Percentiles rank a stretch among this genome's conserved stretches.
phyloP scores from a whole-genome alignment of 2,113 vertebrate genomes.

The Nothoprocta pentlandii region DNA sequence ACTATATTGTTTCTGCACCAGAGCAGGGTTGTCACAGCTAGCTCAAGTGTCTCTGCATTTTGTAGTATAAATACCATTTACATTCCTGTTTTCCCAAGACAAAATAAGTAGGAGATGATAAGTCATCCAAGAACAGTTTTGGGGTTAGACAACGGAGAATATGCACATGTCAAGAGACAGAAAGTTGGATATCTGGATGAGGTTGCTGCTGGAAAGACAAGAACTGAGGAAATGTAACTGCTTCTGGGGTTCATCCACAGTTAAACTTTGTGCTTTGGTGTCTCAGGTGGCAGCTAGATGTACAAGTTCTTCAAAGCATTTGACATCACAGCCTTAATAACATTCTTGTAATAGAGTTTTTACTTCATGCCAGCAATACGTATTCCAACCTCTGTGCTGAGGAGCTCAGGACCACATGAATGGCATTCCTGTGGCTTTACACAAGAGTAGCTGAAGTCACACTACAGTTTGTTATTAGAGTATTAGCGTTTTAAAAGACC shows the following conservation, averaged over 20 bases:
- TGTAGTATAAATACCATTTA: background rate
- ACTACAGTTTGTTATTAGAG: background rate
- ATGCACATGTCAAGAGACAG: rapidly evolving
- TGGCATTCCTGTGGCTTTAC: constrained; percentile 15
- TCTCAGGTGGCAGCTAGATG: background rate
- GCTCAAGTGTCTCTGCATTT: background rate
- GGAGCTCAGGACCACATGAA: background rate
- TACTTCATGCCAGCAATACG: background rate
- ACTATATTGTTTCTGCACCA: background rate
- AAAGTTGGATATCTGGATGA: background rate
- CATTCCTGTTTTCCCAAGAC: background rate
- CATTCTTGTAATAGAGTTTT: background rate
- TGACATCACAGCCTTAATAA: background rate
- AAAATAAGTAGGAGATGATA: background rate
- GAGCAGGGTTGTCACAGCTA: background rate
- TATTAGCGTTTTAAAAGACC: constrained; percentile 27
- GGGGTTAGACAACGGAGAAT: background rate
- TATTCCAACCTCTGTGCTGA: background rate
- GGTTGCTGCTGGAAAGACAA: background rate
- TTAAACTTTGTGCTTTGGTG: background rate
- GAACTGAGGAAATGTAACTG: background rate
- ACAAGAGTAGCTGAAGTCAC: background rate
- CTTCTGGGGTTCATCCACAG: background rate
- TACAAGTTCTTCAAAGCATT: background rate
- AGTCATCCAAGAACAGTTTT: background rate